Percentiles rank a stretch among this genome's conserved stretches.
phyloP scores from a whole-genome alignment of 2,113 vertebrate genomes.

The Elgaria multicarinata region DNA sequence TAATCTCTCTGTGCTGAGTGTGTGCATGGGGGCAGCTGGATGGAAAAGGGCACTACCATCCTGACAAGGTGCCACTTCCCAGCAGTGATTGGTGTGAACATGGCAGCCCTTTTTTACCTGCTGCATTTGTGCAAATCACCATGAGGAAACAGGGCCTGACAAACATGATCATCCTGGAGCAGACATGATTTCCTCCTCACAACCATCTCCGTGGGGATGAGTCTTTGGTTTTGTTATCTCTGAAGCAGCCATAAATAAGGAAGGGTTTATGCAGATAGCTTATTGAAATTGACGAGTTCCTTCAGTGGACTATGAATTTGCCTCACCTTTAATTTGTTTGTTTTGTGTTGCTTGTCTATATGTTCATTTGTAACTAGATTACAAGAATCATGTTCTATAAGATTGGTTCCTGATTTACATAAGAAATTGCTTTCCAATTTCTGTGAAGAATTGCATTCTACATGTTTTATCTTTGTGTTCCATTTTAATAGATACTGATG shows the following conservation, averaged over 20 bases:
- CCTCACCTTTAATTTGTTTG: neutral
- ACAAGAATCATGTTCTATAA: neutral
- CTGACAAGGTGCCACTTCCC: neutral
- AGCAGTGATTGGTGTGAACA: neutral
- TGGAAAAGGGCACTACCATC: neutral
- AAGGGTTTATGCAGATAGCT: neutral
- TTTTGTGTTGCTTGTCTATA: constrained; percentile 17
- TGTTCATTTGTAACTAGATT: constrained; percentile 8
- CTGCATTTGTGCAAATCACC: neutral
- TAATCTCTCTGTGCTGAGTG: neutral
- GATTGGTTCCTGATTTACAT: neutral
- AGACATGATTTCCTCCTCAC: neutral
- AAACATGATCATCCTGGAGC: neutral
- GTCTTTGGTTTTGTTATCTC: neutral
- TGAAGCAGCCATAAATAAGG: neutral
- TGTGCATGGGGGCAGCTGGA: neutral
- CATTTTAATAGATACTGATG: constrained; percentile 2
- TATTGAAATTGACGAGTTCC: neutral
- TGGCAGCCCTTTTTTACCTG: neutral
- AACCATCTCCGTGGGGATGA: neutral
- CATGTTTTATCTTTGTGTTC: constrained; percentile 8
- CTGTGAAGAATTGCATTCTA: constrained; percentile 11
- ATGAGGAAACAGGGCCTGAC: neutral
- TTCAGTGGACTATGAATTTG: neutral
- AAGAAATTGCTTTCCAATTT: neutral